These are phyloP conservation scores for Halictus ligatus DNA, from an alignment of 2,888 invertebrate genomes.

Conservation along the genomic window DNA sequence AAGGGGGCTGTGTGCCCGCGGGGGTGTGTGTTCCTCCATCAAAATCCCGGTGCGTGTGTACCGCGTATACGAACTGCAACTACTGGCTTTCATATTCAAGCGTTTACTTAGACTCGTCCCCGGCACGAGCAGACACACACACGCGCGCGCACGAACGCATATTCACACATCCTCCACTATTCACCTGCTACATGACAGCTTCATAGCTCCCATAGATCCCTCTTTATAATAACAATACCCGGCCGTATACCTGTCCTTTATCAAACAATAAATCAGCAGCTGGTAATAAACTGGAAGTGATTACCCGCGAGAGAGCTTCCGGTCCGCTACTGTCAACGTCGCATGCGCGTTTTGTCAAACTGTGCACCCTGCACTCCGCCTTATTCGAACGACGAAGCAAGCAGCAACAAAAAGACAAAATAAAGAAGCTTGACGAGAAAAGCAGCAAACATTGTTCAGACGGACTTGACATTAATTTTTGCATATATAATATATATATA, in stretches of 20 bases:
- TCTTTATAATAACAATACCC: slow-evolving; percentile 56
- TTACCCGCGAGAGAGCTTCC: slow-evolving; percentile 60
- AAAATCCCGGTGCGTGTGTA: slow-evolving; percentile 71
- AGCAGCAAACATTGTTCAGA: neutral
- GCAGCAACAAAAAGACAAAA: neutral
- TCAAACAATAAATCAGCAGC: slow-evolving; percentile 57
- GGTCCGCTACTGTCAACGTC: neutral
- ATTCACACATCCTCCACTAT: slow-evolving; percentile 17
- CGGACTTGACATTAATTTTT: neutral
- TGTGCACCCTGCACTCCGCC: neutral
- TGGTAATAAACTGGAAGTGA: slow-evolving; percentile 72
- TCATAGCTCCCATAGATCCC: slow-evolving; percentile 53
- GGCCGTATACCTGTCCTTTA: slow-evolving; percentile 30
- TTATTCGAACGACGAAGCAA: neutral
- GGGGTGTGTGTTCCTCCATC: slow-evolving; percentile 69
- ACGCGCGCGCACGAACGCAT: slow-evolving; percentile 11
- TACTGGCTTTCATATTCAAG: slow-evolving; percentile 61
- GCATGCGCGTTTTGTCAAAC: neutral
- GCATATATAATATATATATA: neutral
- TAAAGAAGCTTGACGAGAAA: neutral
- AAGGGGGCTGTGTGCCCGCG: slow-evolving; percentile 42
- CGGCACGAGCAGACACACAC: slow-evolving; percentile 5
- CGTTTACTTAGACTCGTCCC: slow-evolving; percentile 49
- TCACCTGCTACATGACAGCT: slow-evolving; percentile 52
- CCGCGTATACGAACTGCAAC: slow-evolving; percentile 56